These are phyloP conservation scores for Drosophila planitibia DNA, from an alignment of 2,888 invertebrate species.

Conservation along the genomic window DNA sequence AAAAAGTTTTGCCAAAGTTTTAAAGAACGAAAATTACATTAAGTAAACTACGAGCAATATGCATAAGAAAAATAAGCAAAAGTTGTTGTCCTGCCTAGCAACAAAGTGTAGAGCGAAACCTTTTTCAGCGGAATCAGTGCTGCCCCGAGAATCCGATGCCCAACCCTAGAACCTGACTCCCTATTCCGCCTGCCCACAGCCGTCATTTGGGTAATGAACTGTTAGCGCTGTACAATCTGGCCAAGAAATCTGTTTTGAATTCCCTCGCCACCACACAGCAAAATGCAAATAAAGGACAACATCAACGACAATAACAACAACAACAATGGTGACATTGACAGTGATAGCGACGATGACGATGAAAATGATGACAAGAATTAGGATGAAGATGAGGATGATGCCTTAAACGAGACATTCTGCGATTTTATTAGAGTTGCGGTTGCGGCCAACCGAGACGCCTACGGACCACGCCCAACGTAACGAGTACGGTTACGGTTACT, in stretches of 20 bases:
- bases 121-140: slow-evolving; percentile 48
- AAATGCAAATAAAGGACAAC: slow-evolving; percentile 61
- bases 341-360: slow-evolving; percentile 14
- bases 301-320: background rate
- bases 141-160: slow-evolving; percentile 6
- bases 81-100: slow-evolving; percentile 33
- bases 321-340: background rate
- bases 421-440: slow-evolving; percentile 47
- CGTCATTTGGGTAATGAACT: slow-evolving; percentile 79
- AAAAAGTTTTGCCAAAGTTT: slow-evolving; percentile 56
- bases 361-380: slow-evolving; percentile 8
- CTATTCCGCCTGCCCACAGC: slow-evolving; percentile 28
- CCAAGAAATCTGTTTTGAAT: slow-evolving; percentile 78
- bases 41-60: slow-evolving; percentile 42
- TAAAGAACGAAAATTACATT: slow-evolving; percentile 58
- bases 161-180: background rate
- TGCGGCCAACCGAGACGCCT: slow-evolving; percentile 48
- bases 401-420: slow-evolving; percentile 49
- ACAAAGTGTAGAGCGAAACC: slow-evolving; percentile 45
- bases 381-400: slow-evolving; percentile 7
- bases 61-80: slow-evolving; percentile 38
- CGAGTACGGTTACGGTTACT: background rate
- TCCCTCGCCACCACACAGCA: slow-evolving; percentile 46
- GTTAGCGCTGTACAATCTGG: slow-evolving; percentile 76
- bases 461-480: slow-evolving; percentile 1